A percentile compares a stretch with the other conserved stretches of the same genome.
phyloP scores from a whole-genome alignment of 2,113 vertebrate species.

The Orientallactaga bullata region DNA sequence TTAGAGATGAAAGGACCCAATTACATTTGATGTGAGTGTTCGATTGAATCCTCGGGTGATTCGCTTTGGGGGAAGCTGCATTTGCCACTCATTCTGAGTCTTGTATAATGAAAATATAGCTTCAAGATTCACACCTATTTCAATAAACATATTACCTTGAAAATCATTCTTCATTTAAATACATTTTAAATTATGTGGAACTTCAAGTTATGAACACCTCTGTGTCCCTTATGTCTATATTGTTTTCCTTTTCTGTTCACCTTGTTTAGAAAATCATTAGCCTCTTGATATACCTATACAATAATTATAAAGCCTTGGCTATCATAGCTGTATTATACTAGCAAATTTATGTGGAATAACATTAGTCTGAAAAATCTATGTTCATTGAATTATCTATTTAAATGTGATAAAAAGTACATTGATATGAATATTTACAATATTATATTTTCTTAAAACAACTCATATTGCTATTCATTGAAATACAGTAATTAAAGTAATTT shows the following conservation, averaged over 20 bases:
- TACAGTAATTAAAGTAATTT: not conserved
- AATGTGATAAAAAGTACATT: not conserved
- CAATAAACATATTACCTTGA: slow-evolving; percentile 18
- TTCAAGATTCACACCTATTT: not conserved
- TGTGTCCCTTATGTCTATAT: not conserved
- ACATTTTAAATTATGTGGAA: not conserved
- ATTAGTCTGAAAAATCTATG: not conserved
- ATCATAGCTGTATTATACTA: not conserved
- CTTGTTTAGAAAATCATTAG: not conserved
- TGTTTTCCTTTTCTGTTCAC: not conserved
- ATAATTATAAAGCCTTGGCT: not conserved
- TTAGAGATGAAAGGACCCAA: slow-evolving; percentile 68
- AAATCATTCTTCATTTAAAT: slow-evolving; percentile 6
- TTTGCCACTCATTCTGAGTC: not conserved
- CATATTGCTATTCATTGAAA: not conserved
- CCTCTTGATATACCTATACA: not conserved
- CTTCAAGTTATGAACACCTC: not conserved
- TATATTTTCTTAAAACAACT: not conserved
- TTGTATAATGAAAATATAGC: not conserved
- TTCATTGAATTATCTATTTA: not conserved
- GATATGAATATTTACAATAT: not conserved
- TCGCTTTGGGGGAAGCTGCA: not conserved
- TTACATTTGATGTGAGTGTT: slow-evolving; percentile 60
- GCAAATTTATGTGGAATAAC: not conserved
- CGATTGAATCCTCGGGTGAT: slow-evolving; percentile 56